These are phyloP conservation scores for Hypothenemus hampei DNA, from an alignment of 1,140 invertebrate species.

Conservation along the genomic window DNA sequence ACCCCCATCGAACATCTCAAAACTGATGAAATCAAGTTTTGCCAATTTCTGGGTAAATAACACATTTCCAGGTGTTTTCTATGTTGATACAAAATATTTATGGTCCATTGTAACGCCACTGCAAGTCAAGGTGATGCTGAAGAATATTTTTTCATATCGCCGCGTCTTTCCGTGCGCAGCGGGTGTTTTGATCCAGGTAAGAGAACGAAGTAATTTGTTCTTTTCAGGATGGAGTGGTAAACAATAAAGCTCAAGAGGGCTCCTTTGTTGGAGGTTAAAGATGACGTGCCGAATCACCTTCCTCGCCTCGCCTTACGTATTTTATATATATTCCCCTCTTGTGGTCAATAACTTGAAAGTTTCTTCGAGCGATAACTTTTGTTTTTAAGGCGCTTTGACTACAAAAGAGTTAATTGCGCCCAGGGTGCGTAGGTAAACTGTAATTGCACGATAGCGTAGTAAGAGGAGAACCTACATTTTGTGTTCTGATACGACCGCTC, in stretches of 20 bases:
- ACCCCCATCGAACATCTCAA: too few species aligned
- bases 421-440: neutral
- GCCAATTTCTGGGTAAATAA: too few species aligned
- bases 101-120: conserved; percentile 8
- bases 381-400: neutral
- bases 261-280: conserved; percentile 10
- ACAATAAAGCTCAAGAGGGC: conserved; percentile 20
- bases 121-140: conserved; percentile 1
- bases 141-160: conserved; percentile 5
- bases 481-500: neutral
- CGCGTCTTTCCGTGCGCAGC: conserved; percentile 10
- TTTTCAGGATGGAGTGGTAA: conserved; percentile 20
- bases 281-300: conserved; percentile 18
- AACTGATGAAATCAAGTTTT: too few species aligned
- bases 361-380: neutral
- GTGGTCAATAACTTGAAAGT: neutral
- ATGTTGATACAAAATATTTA: too few species aligned
- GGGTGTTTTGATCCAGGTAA: conserved; percentile 21
- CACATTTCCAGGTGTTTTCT: too few species aligned
- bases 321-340: too few species aligned
- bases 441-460: neutral
- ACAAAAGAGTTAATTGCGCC: neutral
- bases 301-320: too few species aligned
- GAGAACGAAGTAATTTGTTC: conserved; percentile 24
- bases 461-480: neutral